These are phyloP conservation scores for Euwallacea fornicatus DNA, from an alignment of 1,140 invertebrate genomes.

Conservation along the genomic window DNA sequence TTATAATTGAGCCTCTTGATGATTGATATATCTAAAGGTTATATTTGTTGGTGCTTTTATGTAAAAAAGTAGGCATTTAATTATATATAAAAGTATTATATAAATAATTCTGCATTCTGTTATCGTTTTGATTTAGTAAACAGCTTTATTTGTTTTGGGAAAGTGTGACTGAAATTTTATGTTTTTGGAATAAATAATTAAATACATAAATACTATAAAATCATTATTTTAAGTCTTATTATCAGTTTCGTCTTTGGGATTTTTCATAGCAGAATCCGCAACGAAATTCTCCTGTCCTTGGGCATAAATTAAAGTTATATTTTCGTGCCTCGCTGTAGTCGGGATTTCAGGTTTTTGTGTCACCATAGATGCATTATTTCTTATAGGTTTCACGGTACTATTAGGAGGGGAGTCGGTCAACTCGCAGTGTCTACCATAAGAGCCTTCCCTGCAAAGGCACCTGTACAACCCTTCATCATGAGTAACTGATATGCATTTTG, in stretches of 20 bases:
- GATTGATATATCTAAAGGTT: background rate
- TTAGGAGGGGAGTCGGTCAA: conserved; percentile 55
- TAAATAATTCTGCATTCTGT: too few species aligned
- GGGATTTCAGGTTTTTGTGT: background rate
- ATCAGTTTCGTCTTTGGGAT: background rate
- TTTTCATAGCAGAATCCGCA: background rate
- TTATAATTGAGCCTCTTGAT: conserved; percentile 17
- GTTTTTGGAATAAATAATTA: too few species aligned
- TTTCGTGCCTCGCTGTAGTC: background rate
- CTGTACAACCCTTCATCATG: conserved; percentile 73
- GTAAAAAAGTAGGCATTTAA: too few species aligned
- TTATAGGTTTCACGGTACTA: conserved; percentile 24
- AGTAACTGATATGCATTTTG: conserved; percentile 76
- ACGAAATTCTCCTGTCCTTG: background rate
- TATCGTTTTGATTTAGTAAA: too few species aligned
- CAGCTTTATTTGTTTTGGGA: too few species aligned
- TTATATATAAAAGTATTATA: too few species aligned
- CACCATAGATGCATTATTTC: background rate
- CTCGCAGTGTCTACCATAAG: conserved; percentile 64
- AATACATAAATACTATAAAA: too few species aligned
- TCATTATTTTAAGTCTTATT: conserved; percentile 1
- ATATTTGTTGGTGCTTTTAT: too few species aligned
- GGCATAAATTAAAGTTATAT: conserved; percentile 1
- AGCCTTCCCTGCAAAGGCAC: conserved; percentile 65
- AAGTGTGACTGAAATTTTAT: too few species aligned